phyloP scores from a whole-genome alignment of 2,797 vertebrate genomes.

The Tympanoctomys barrerae region DNA sequence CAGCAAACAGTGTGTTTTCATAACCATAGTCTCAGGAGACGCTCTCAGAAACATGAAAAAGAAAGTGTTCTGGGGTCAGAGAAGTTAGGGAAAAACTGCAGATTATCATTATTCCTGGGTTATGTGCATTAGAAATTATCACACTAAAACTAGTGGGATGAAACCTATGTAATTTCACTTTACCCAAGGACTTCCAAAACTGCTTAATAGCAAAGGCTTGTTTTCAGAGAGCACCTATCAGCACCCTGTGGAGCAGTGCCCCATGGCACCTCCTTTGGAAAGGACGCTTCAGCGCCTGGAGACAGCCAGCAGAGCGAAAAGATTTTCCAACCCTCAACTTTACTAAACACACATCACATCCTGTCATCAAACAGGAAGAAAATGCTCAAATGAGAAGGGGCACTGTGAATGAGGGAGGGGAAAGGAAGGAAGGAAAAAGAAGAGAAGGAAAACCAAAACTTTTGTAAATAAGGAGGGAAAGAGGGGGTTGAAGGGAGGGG shows the following conservation, averaged over 20 bases:
- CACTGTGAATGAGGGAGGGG: not conserved
- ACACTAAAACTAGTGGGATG: not conserved
- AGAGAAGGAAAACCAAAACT: not conserved
- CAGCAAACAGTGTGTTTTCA: slow-evolving; percentile 4
- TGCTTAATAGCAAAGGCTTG: not conserved
- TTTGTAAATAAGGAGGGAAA: not conserved
- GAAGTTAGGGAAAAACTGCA: not conserved
- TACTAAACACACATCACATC: not conserved
- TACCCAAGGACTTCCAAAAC: not conserved
- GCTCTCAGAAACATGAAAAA: slow-evolving; percentile 12
- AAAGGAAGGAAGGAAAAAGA: not conserved
- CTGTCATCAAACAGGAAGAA: not conserved
- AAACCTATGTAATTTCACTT: not conserved
- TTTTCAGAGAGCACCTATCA: slow-evolving; percentile 1
- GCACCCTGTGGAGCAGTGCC: not conserved
- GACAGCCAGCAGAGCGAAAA: not conserved
- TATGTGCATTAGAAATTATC: not conserved
- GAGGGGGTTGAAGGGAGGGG: not conserved
- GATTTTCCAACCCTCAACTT: not conserved
- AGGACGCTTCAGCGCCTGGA: not conserved
- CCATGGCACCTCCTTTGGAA: not conserved
- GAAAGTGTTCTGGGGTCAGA: not conserved
- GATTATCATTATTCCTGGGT: not conserved
- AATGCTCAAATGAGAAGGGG: not conserved
- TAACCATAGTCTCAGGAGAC: not conserved